Evolutionary conservation across 1,140 invertebrate species (phyloP), one percentile per base, ranked within the genome.

Genomic region (Trypoxylus dichotomus): DNA sequence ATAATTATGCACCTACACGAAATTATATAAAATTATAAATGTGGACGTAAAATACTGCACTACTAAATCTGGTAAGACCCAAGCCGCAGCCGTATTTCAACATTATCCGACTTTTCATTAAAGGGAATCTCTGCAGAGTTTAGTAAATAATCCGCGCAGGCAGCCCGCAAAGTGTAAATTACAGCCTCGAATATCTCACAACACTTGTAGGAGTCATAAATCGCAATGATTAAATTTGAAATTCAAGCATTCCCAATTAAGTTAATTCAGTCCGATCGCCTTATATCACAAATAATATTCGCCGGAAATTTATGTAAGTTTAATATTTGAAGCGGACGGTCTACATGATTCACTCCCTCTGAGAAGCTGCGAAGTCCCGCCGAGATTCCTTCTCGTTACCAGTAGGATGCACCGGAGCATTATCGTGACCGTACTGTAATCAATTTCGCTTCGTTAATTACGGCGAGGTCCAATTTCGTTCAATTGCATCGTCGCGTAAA

Each of bases 31-130:
- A 63, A 63, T 63, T 24, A 24, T 63, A 19, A 27, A 63, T 21
- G 58, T 24, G 21, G 19, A 21, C 58, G 58, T 63, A 63, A 24
- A 27, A 21, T 63, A 63, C 58, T 63, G 58, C 25, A 63, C 21
- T 24, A 63, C 58, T 63, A 63, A 63, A 24, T n/a, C 58, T 11
- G 58, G 2, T 21, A 63, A 63, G 21, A 63, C 25, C 58, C 58
- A 11, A 63, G 58, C 19, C 58, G 21, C 58, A 27, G 25, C 58
- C 58, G 25, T 63, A 63, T 63, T 63, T 63, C 58, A 63, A 63
- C 58, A 63, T 63, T 63, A 63, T 63, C 58, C 21, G 58, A 63
- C 58, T 63, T 63, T 63, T 63, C 58, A 63, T 63, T 63, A 63
- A 63, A 63, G 21, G 58, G 58, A 63, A 63, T 63, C 58, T 63